phyloP scores from a whole-genome alignment of 2,113 vertebrate species.

The Trogon melanurus region DNA sequence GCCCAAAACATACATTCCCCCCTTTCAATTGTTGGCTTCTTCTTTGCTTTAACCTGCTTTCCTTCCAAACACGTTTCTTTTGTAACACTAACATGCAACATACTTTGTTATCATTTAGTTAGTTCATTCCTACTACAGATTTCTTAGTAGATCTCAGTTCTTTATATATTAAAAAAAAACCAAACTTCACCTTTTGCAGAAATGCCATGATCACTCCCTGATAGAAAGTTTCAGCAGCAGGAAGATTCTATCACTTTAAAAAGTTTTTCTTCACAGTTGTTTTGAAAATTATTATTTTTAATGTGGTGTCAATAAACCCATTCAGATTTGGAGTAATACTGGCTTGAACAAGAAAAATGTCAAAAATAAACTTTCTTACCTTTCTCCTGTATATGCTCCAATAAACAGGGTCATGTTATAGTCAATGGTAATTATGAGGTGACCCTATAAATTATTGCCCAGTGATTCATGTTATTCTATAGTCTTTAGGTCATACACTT shows the following conservation, averaged over 20 bases:
- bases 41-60: conserved; percentile 5
- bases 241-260: background rate
- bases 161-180: background rate
- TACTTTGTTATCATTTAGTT: background rate
- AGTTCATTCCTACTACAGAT: background rate
- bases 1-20: background rate
- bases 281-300: background rate
- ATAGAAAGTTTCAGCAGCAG: background rate
- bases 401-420: background rate
- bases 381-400: background rate
- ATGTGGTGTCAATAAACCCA: background rate
- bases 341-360: background rate
- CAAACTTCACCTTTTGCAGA: background rate
- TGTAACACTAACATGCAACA: background rate
- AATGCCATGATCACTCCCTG: background rate
- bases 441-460: conserved; percentile 40
- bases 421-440: conserved; percentile 9
- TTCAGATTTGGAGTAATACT: background rate
- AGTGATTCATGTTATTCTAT: conserved; percentile 45
- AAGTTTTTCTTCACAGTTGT: background rate
- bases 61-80: background rate
- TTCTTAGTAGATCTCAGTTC: background rate
- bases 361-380: background rate
- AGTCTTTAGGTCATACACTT: conserved; percentile 47
- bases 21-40: background rate